Evolutionary conservation across 2,797 vertebrate genomes (phyloP).

Genomic region (Heteromormyrus szaboi): DNA sequence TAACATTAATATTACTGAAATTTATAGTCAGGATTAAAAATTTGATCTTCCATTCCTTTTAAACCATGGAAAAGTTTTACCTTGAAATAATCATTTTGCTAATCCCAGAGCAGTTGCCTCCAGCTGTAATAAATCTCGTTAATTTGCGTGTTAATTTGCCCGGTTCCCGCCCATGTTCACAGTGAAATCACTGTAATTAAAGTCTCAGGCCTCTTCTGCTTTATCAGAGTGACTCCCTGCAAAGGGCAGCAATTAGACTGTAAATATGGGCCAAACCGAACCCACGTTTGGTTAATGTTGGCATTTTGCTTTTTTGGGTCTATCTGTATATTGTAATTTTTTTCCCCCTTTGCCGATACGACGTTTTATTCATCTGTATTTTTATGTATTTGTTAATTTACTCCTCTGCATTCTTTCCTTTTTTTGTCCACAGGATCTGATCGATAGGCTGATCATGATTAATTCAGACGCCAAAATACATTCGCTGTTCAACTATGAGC

Average conservation of each 20-base stretch:
- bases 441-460: constrained; percentile 87
- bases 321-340: background rate
- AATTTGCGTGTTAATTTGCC: background rate
- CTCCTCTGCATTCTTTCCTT: background rate
- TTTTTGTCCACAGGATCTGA: constrained; percentile 69
- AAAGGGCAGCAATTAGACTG: background rate
- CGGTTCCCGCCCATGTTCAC: background rate
- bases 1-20: background rate
- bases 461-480: constrained; percentile 88
- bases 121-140: background rate
- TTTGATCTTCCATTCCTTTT: background rate
- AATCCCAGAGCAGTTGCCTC: background rate
- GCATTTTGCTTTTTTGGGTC: background rate
- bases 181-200: background rate
- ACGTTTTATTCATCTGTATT: background rate
- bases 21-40: background rate
- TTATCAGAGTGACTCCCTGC: background rate
- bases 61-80: background rate
- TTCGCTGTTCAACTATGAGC: constrained; percentile 90
- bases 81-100: background rate
- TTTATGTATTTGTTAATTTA: background rate
- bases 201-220: background rate
- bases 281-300: background rate
- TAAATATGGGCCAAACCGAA: background rate
- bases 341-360: background rate